Evolutionary conservation across 2,797 vertebrate species (phyloP).

Genomic region (Hirundo rustica): DNA sequence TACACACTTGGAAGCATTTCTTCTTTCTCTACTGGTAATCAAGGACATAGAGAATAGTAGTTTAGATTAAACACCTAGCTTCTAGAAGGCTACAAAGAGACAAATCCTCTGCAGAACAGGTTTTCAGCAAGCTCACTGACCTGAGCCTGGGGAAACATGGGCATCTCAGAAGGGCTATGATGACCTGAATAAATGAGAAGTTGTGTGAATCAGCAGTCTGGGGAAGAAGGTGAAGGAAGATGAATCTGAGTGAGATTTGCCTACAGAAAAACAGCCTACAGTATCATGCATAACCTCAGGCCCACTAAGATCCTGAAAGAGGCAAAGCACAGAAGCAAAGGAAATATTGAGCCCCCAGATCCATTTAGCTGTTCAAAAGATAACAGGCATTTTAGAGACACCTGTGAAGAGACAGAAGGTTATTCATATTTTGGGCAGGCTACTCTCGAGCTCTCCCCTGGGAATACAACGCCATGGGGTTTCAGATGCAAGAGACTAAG

Average conservation of each 20-base stretch:
- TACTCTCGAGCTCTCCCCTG: background rate
- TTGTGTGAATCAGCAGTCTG: background rate
- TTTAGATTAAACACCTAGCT: background rate
- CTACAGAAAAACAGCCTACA: background rate
- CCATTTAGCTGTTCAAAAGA: background rate
- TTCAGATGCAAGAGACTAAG: background rate
- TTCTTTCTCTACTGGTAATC: background rate
- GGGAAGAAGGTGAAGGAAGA: background rate
- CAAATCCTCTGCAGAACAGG: background rate
- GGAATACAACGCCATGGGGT: background rate
- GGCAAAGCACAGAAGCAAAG: background rate
- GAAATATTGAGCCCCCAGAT: background rate
- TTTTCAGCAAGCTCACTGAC: background rate
- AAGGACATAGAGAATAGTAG: background rate
- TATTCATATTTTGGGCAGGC: background rate
- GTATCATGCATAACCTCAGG: background rate
- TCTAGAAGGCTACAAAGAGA: background rate
- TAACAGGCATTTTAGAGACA: background rate
- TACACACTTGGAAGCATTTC: background rate
- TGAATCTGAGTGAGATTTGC: background rate
- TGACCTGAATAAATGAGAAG: background rate
- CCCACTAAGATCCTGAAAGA: background rate
- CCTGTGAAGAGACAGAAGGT: background rate
- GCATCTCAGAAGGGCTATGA: background rate
- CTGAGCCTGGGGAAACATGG: background rate